Conservation (phyloP, 2,888 invertebrate genomes). For the Polydrusus cervinus region DNA sequence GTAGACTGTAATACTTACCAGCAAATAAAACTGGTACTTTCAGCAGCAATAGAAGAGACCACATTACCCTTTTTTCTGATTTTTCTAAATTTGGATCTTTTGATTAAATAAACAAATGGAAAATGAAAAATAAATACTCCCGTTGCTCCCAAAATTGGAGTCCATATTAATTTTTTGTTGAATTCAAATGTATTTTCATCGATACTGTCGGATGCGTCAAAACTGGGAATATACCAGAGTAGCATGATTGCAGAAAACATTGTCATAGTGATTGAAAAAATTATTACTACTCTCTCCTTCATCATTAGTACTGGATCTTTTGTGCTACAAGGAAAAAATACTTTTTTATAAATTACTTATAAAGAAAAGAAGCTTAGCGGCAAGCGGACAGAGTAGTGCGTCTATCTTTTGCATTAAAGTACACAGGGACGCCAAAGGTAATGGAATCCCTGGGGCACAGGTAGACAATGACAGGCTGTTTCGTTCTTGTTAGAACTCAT, state of each 20-base stretch:
- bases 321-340: conserved; percentile 41
- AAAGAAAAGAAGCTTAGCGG: too few species aligned
- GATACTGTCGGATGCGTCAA: conserved; percentile 58
- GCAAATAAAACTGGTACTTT: neutral
- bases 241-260: conserved; percentile 55
- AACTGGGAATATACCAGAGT: conserved; percentile 57
- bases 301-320: conserved; percentile 54
- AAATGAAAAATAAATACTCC: conserved; percentile 57
- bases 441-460: too few species aligned
- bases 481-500: too few species aligned
- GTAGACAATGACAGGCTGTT: too few species aligned
- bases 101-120: conserved; percentile 57
- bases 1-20: conserved; percentile 16
- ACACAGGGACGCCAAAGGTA: too few species aligned
- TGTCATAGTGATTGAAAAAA: conserved; percentile 59
- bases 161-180: conserved; percentile 43
- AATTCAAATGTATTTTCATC: conserved; percentile 55
- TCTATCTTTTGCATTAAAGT: too few species aligned
- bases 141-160: conserved; percentile 51
- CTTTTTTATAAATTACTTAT: neutral
- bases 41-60: neutral
- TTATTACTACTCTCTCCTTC: conserved; percentile 56
- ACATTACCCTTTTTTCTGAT: neutral
- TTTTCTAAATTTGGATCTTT: conserved; percentile 20
- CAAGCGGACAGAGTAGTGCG: too few species aligned